Conservation (phyloP, 1,140 invertebrate species). For the Drosophila rufa region DNA sequence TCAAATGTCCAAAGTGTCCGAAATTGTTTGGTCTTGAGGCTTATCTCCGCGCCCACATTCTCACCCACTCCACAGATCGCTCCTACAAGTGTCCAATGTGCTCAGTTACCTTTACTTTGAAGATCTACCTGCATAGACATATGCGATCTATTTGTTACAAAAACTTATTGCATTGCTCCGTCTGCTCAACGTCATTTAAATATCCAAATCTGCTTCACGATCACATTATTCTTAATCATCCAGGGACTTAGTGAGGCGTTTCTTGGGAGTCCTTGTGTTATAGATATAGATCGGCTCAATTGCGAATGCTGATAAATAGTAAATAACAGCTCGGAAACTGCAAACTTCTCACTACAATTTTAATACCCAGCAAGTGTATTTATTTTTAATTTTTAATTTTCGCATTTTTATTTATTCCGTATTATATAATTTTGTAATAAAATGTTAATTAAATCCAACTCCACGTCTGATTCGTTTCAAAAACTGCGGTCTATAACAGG, state of each 20-base stretch:
- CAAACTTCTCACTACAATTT: no score
- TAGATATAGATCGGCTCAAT: no score
- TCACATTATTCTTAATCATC: neutral
- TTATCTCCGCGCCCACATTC: neutral
- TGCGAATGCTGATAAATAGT: no score
- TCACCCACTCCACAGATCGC: neutral
- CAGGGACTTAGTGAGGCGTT: no score
- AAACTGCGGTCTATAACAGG: neutral
- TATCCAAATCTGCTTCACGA: neutral
- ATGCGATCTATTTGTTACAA: slow-evolving; percentile 1
- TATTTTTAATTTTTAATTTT: no score
- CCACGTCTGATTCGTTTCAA: neutral
- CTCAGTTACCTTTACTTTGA: neutral
- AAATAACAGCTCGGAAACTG: no score
- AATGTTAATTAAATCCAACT: no score
- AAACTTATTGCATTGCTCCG: neutral
- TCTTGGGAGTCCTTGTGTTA: no score
- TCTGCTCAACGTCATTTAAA: neutral
- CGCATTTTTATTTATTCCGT: no score
- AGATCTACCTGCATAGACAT: neutral
- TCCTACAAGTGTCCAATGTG: neutral
- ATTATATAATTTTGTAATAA: no score
- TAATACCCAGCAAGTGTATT: no score
- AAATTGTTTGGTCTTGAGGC: neutral
- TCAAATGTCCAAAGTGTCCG: neutral